phyloP scores from a whole-genome alignment of 2,888 invertebrate genomes.

The Hydroisotoma schaefferi region DNA sequence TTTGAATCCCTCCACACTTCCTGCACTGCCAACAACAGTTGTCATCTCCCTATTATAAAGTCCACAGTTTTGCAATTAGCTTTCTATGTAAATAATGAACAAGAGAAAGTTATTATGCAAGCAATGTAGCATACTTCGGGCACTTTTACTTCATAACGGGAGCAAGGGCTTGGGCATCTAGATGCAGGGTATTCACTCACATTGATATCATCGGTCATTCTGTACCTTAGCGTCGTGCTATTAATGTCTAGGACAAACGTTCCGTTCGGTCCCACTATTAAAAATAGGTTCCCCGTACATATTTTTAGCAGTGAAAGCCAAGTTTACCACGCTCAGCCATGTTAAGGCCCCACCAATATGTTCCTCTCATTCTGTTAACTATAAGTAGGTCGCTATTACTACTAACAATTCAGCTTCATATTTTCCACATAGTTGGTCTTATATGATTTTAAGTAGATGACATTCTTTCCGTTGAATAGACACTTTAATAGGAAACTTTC shows the following conservation, averaged over 20 bases:
- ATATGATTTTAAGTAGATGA: no score
- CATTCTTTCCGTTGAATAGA: no score
- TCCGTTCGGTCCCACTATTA: slow-evolving; percentile 51
- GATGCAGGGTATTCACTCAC: slow-evolving; percentile 53
- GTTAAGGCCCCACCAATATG: no score
- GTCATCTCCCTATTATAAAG: slow-evolving; percentile 52
- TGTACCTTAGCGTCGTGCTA: slow-evolving; percentile 50
- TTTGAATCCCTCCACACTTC: slow-evolving; percentile 55
- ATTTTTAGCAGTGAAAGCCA: no score
- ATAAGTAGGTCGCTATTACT: no score
- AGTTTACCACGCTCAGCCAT: no score
- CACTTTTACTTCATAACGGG: slow-evolving; percentile 51
- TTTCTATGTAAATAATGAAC: background rate
- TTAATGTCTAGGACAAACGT: slow-evolving; percentile 51
- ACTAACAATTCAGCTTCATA: no score
- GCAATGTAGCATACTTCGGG: slow-evolving; percentile 48
- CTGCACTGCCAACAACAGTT: slow-evolving; percentile 59
- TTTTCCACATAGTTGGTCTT: no score
- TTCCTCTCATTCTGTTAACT: no score
- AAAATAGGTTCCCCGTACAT: background rate
- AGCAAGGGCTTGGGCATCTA: slow-evolving; percentile 55
- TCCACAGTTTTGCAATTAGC: background rate
- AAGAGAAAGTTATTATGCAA: background rate
- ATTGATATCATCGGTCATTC: slow-evolving; percentile 48
- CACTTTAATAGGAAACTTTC: no score